phyloP scores from a whole-genome alignment of 2,113 vertebrate genomes.

The Callorhinus ursinus region DNA sequence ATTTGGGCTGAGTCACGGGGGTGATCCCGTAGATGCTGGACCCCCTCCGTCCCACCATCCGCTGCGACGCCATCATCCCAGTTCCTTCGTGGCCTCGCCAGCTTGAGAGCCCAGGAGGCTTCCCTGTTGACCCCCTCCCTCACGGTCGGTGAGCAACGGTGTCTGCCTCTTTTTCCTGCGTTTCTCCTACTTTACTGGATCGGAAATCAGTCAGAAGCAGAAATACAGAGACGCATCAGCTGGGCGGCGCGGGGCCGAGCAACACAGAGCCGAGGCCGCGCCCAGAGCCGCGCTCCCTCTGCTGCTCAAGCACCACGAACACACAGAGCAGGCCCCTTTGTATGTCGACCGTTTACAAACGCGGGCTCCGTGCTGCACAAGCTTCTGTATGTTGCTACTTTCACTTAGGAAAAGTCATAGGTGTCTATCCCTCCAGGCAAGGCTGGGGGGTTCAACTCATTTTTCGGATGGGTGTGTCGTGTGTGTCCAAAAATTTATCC shows the following conservation, averaged over 20 bases:
- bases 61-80: accelerated
- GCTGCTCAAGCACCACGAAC: accelerated
- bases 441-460: neutral
- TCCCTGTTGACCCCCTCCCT: neutral
- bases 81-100: accelerated
- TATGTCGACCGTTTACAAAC: accelerated
- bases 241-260: neutral
- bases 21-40: accelerated
- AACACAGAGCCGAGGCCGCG: accelerated
- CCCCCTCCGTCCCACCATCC: accelerated
- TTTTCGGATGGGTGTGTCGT: accelerated
- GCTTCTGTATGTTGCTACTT: neutral
- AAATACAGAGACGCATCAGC: accelerated
- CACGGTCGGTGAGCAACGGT: accelerated
- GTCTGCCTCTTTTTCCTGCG: too few species aligned
- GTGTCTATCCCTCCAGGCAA: neutral
- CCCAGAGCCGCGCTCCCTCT: accelerated
- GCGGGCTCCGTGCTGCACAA: accelerated
- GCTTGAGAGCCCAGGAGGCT: neutral
- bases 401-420: neutral
- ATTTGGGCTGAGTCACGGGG: accelerated
- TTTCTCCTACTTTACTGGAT: too few species aligned
- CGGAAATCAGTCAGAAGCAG: neutral
- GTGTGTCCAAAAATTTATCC: accelerated
- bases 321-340: accelerated